Base-by-base conservation (phyloP, 2,797 vertebrate genomes). In the Acipenser transmontanus region DNA sequence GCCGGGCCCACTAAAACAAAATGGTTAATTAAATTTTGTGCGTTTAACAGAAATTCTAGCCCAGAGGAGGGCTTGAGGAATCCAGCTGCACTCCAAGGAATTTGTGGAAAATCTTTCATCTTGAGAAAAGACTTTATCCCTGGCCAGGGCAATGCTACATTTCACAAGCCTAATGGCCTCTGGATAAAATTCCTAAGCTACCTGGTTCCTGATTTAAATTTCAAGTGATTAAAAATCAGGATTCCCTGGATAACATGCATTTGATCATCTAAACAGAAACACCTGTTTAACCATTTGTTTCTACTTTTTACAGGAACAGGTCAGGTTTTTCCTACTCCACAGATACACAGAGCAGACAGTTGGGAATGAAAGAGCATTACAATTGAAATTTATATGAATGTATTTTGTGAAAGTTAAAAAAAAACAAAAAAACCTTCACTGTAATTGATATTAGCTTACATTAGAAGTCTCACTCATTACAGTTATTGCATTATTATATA, bases 81-180 rank as follows among this genome's bases (percentile, higher is more conserved):
- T 48, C 69, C 73, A 76, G 70, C 73, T 75, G 74, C 66, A 71
- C 66, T 34, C 34, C 34, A 69, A 71, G 62, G 71, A 72, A 75
- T 75, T 75, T 57, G 66, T 13, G 50, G 61, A 60, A 66, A 62
- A 69, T 66, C 57, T 34, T 59, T 67, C 54, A 67, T 51, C 52
- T 14, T 50, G 47, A 63, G 63, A 14, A 64, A 61, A 47, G 71
- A 10, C 56, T 65, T 50, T 59, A 64, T 60, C 64, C 59, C 61
- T 64, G 61, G 50, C 50, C 49, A 10, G 13, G 56, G 17, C 47
- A 14, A 69, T 56, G 60, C 59, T 50, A 61, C 56, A 50, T n/a
- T 47, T 49, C 17, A 3, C 17, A 63, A 60, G 12, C 13, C 47
- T 12, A 10, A 63, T 10, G 51, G 56, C 51, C 48, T 13, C 17